Evolutionary conservation across 2,113 vertebrate species (phyloP), one percentile per base, ranked within the genome.

Genomic region (Egretta garzetta): DNA sequence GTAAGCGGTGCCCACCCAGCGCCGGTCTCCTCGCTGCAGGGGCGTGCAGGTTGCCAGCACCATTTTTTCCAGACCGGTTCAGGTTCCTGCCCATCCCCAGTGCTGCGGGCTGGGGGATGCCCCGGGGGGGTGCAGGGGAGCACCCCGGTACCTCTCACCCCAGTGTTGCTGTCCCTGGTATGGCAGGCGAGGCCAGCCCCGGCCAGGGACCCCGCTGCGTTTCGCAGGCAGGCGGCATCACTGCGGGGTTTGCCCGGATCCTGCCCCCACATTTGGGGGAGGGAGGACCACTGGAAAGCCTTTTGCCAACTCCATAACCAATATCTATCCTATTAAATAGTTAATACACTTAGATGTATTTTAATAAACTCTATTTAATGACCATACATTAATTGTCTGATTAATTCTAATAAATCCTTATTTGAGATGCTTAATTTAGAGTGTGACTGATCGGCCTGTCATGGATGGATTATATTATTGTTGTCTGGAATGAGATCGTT

Each of bases 361-460:
- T 95, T 93, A 93, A 97, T 97, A 97, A 95, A 96, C 95, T 90
- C 93, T 8, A 32, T 88, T 97, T 96, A 96, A 96, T 90, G 62
- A 80, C 75, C 85, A 58, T 80, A 72, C 75, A 96, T 93, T 97
- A 97, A 97, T 97, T 97, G 91, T 95, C 91, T 95, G 94, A 95
- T 96, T 96, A 96, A 95, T 94, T 86, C 96, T 77, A 96, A 95
- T 95, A 97, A 96, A 97, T 95, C 94, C 89, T 90, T 96, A 93
- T 96, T 96, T 91, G 96, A 97, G 96, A 96, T 96, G 91, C 95
- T 95, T 96, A 94, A 94, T 97, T 97, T 96, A 80, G 91, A 97
- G 95, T 80, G 85, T 96, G 96, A 95, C 97, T 87, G 96, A 97
- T 96, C 1, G 49, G 22, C 89, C 94, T 97, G 92, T 91, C 96